Evolutionary conservation across 2,113 vertebrate genomes (phyloP).

Genomic region (Mastomys coucha): DNA sequence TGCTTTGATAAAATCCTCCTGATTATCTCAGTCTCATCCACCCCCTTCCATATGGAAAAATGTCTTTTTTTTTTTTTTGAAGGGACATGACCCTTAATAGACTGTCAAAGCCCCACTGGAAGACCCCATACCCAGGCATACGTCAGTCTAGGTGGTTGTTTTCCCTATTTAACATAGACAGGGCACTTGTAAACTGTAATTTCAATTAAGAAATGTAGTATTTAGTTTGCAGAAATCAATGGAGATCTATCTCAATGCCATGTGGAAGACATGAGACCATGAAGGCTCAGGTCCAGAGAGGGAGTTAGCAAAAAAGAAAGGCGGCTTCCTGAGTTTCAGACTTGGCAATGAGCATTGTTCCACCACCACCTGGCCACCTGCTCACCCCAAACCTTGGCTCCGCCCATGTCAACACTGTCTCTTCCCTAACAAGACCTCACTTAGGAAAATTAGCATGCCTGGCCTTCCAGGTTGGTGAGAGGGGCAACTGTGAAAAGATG

Average conservation of each 20-base stretch:
- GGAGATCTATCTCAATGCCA: not conserved
- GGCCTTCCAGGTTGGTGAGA: not conserved
- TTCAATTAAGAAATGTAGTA: constrained; percentile 33
- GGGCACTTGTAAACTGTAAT: not conserved
- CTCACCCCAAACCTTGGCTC: not conserved
- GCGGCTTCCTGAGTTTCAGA: not conserved
- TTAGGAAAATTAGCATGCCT: not conserved
- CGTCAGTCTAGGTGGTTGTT: not conserved
- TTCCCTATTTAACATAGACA: not conserved
- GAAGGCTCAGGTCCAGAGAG: not conserved
- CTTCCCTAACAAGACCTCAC: not conserved
- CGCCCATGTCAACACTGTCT: not conserved
- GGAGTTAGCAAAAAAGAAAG: not conserved
- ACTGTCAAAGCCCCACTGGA: too few species aligned
- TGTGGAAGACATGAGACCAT: not conserved
- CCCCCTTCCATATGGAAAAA: not conserved
- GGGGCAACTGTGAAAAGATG: not conserved
- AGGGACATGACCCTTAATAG: not conserved
- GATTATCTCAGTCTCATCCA: not conserved
- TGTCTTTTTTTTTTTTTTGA: not conserved
- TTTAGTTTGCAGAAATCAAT: not conserved
- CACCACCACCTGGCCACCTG: fast-evolving
- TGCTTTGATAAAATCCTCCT: not conserved
- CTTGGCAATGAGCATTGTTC: too few species aligned
- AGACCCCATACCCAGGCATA: not conserved